Base-by-base conservation (phyloP, 2,797 vertebrate species). In the Eutrigla gurnardus region DNA sequence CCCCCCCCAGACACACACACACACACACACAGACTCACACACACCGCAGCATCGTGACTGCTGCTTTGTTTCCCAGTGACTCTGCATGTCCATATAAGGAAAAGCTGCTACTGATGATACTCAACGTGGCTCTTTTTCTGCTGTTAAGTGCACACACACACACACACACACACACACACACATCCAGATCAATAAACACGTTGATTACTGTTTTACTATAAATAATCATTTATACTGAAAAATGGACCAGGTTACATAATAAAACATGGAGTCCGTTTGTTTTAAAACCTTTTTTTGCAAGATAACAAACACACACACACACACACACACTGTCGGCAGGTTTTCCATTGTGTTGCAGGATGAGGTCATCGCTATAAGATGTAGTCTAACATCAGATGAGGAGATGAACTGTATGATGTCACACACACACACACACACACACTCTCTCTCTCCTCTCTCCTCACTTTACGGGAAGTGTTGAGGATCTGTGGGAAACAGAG, bases 381-480 rank as follows among this genome's bases (percentile, higher is more conserved):
- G 17, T 64, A 89, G 62, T 75, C 78, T 91, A 88, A 91, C 87
- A 90, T 91, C 86, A 91, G 65, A 71, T 70, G 45, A 36, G 54
- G 42, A 57, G 37, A 40, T 63, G 13, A 61, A 52, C 55, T 68
- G 65, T 36, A 68, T 60, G 66, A 74, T 60, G 59, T 69, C 75
- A 64, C 52, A 69, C 75, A 75, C 70, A 67, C 55, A 70, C 71
- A 67, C 75, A 74, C 46, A 72, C 37, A 46, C 45, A 43, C 32
- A 14, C 9, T 10, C 49, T 32, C 55, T 58, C 55, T 17, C 57
- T 25, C 45, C 35, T 49, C 17, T 8, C 7, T 33, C 55, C 32
- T 6, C 83, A 76, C 64, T 76, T 85, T 78, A 73, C 64, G 52
- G 83, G 82, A 89, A 90, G 46, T 33, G 36, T 45, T 25, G 45